Percentiles rank a stretch among this genome's conserved stretches.
Conservation (phyloP, 2,113 vertebrate genomes). For the Platysteira castanea region DNA sequence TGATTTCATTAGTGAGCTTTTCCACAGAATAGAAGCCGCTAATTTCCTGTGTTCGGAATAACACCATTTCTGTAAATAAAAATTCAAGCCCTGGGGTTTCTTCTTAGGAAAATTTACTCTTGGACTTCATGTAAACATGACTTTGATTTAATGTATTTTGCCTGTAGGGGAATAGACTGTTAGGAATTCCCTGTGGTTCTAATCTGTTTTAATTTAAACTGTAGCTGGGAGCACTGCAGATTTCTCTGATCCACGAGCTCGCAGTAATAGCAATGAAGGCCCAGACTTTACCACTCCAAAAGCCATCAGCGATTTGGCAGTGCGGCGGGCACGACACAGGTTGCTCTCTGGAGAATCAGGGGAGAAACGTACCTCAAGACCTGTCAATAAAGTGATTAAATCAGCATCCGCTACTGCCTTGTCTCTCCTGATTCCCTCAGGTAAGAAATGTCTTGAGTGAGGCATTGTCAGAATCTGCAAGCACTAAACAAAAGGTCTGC, state of each 20-base stretch:
- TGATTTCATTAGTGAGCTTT: conserved; percentile 31
- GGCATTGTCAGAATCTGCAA: conserved; percentile 38
- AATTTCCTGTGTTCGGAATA: conserved; percentile 41
- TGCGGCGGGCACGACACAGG: conserved; percentile 89
- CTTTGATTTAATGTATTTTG: conserved; percentile 65
- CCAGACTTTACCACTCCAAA: conserved; percentile 83
- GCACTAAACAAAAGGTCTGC: conserved; percentile 26
- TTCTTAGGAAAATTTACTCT: conserved; percentile 64
- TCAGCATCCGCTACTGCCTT: conserved; percentile 93
- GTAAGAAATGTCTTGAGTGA: conserved; percentile 69
- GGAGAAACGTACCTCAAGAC: conserved; percentile 86
- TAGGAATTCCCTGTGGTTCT: conserved; percentile 69
- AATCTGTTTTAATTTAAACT: conserved; percentile 68
- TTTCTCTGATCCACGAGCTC: conserved; percentile 71
- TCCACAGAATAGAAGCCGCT: conserved; percentile 20
- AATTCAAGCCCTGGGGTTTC: conserved; percentile 56
- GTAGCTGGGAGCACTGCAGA: conserved; percentile 81
- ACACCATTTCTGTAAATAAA: conserved; percentile 62
- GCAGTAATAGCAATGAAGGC: conserved; percentile 59
- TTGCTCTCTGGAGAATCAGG: conserved; percentile 89
- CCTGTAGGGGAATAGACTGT: conserved; percentile 61
- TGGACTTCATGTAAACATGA: conserved; percentile 67
- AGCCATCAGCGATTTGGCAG: conserved; percentile 94
- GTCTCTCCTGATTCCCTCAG: conserved; percentile 94
- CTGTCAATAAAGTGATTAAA: conserved; percentile 97